Evolutionary conservation across 2,888 invertebrate genomes (phyloP), one percentile per base, ranked within the genome.

Genomic region (Metallyticus violacea): DNA sequence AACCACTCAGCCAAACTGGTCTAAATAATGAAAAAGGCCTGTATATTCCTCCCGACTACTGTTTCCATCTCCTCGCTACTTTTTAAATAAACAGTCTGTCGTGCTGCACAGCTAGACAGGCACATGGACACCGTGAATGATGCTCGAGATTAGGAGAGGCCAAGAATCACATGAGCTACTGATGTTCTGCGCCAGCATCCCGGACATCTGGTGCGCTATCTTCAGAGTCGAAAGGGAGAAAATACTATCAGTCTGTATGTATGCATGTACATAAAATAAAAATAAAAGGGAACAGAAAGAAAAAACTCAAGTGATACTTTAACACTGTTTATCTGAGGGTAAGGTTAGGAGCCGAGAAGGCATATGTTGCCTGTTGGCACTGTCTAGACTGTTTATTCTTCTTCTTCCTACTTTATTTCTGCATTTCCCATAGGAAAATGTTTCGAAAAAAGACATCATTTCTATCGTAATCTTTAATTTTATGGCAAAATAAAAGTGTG

Each of bases 271-370:
- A 62, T 15, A 62, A 62, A n/a, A n/a, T n/a, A n/a, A n/a, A n/a
- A n/a, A n/a, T n/a, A n/a, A n/a, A n/a, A 15, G 40, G 15, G 22
- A 62, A 62, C 30, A 30, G 7, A 40, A 79, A 86, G n/a, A n/a
- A 83, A 40, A 27, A 30, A 81, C 79, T 81, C 81, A 87, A 87
- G 87, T 87, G 87, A 87, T 85, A 78, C 87, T 85, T 85, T 29
- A 80, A 87, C 81, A 77, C 27, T 87, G 81, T 87, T 87, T 87
- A 76, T 85, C 85, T 87, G n/a, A 40, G 40, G 81, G 81, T 81
- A 81, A 81, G 30, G 81, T 26, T 79, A 79, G 79, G 79, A 62
- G 15, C 22, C 15, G 22, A 15, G 26, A 15, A 80, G 27, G n/a
- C 30, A 6, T 9, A 30, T 81, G 30, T 2, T 30, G 30, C 7